These are phyloP conservation scores for Circaetus cinerascens DNA, from an alignment of 2,113 vertebrate genomes.

Conservation along the genomic window DNA sequence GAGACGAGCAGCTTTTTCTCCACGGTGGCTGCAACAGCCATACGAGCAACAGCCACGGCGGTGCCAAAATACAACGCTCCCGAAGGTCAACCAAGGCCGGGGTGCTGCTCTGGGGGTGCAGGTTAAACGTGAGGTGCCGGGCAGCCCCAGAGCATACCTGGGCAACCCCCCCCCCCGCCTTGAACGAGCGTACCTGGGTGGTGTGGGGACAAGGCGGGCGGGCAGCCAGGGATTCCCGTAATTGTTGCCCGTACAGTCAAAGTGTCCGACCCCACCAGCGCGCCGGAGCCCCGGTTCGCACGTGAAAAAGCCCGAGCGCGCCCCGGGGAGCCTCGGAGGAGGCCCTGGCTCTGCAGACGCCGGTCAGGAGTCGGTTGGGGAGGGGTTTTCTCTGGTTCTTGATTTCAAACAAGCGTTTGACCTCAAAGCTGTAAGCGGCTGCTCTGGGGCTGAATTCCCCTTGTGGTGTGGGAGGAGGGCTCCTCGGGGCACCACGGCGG, in stretches of 20 bases:
- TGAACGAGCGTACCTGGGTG: not conserved
- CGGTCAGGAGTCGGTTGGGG: not conserved
- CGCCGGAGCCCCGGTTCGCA: fast-evolving
- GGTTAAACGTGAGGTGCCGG: not conserved
- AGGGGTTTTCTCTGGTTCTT: not conserved
- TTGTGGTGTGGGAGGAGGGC: not conserved
- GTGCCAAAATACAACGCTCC: not conserved
- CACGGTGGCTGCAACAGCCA: fast-evolving
- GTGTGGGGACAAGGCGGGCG: fast-evolving
- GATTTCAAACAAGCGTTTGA: not conserved
- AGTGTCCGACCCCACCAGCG: fast-evolving
- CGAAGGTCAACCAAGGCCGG: fast-evolving
- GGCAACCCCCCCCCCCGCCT: not conserved
- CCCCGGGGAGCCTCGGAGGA: not conserved
- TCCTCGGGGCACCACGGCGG: fast-evolving
- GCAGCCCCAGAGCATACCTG: not conserved
- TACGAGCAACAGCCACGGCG: fast-evolving
- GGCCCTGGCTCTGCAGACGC: fast-evolving
- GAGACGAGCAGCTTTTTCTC: not conserved
- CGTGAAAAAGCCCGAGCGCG: fast-evolving
- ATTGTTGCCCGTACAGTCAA: fast-evolving
- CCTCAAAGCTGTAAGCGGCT: not conserved
- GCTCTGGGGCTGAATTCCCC: not conserved
- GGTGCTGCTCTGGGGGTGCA: not conserved
- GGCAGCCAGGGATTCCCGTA: not conserved